Conservation (phyloP, 37 sponge, comb jelly and placozoan genomes). For the Eunapius fragilis region DNA sequence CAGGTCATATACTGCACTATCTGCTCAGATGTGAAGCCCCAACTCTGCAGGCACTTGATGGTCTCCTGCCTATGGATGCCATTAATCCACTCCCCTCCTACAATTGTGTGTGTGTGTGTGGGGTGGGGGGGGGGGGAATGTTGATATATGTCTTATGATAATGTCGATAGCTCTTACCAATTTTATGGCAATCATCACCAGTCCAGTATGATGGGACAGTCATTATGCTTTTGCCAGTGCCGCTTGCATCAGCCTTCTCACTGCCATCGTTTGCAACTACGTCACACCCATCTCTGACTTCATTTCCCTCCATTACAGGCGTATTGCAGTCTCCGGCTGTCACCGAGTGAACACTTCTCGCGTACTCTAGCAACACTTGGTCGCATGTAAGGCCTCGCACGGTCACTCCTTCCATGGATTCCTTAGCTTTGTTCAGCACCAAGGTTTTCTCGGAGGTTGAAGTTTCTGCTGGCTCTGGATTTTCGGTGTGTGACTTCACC, state of each 20-base stretch:
- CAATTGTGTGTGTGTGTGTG: no score
- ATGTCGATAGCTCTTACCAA: neutral
- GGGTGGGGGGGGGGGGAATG: neutral
- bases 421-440: neutral
- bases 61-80: neutral
- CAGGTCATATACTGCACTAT: neutral
- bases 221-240: neutral
- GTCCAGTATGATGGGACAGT: neutral
- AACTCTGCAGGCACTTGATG: neutral
- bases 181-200: neutral
- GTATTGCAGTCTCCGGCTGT: neutral
- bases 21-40: neutral
- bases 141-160: neutral
- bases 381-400: neutral
- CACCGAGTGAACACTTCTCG: neutral
- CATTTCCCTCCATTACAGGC: neutral
- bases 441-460: neutral
- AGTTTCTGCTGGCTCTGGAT: no score
- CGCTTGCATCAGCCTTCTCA: neutral
- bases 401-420: neutral
- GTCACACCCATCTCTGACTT: neutral
- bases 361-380: neutral
- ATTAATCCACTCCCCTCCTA: neutral
- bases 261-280: neutral
- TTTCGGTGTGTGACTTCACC: no score